Evolutionary conservation across 2,888 invertebrate species (phyloP).

Genomic region (Pachycephus smyrnensis): DNA sequence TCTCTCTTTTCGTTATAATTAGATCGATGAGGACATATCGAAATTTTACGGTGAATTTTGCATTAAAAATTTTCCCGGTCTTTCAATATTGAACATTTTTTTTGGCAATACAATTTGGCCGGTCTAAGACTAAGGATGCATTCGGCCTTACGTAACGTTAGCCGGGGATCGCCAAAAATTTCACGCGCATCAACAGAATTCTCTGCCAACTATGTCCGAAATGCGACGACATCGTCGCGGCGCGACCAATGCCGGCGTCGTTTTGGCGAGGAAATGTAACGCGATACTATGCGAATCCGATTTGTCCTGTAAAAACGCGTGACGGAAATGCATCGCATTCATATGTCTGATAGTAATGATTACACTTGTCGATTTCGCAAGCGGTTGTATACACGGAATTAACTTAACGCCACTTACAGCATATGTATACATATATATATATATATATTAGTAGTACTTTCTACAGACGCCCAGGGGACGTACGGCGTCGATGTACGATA

Average conservation of each 20-base stretch:
- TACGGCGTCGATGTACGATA: neutral
- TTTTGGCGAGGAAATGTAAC: conserved; percentile 57
- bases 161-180: conserved; percentile 45
- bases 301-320: conserved; percentile 24
- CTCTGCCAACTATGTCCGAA: conserved; percentile 58
- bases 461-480: neutral
- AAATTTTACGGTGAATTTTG: neutral
- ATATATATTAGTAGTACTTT: neutral
- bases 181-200: conserved; percentile 63
- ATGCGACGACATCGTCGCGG: conserved; percentile 27
- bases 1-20: too few species aligned
- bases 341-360: neutral
- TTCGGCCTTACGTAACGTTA: conserved; percentile 46
- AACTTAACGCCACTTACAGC: too few species aligned
- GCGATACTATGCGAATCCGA: conserved; percentile 42
- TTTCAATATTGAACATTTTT: neutral
- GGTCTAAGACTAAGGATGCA: neutral
- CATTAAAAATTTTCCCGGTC: neutral
- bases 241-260: conserved; percentile 30
- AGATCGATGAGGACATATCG: neutral
- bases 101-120: neutral
- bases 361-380: too few species aligned
- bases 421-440: too few species aligned
- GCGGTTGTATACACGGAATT: too few species aligned
- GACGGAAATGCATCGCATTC: neutral